phyloP scores from a whole-genome alignment of 2,797 vertebrate species.

The Steatocranus sp. region DNA sequence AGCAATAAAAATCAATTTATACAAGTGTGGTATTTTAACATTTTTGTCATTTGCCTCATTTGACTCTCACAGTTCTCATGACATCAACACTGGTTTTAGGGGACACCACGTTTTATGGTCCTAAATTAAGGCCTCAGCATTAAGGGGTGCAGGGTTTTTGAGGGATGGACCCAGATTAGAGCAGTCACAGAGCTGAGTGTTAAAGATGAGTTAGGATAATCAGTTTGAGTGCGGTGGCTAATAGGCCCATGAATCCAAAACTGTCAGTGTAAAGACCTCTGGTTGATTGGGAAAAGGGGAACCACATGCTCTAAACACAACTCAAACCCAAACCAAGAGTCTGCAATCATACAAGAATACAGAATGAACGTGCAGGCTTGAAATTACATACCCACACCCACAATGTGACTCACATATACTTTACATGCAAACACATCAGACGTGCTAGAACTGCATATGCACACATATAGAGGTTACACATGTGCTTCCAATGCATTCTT shows the following conservation, averaged over 20 bases:
- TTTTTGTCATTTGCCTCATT: slow-evolving; percentile 3
- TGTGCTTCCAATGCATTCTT: slow-evolving; percentile 7
- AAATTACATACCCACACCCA: background rate
- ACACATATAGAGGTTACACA: background rate
- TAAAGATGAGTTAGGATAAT: slow-evolving; percentile 25
- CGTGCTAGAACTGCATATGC: background rate
- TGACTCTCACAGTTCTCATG: slow-evolving; percentile 13
- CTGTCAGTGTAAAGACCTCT: slow-evolving; percentile 3
- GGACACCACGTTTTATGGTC: slow-evolving; percentile 15
- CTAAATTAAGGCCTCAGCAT: background rate
- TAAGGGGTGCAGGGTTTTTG: background rate
- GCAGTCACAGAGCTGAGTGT: background rate
- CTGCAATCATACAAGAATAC: background rate
- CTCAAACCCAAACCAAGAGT: background rate
- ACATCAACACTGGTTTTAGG: slow-evolving; percentile 4
- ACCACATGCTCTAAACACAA: background rate
- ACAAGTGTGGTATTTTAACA: background rate
- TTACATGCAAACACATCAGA: background rate
- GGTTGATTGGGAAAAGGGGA: slow-evolving; percentile 24
- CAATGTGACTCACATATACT: background rate
- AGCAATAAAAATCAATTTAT: background rate
- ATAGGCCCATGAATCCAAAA: background rate
- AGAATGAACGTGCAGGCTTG: background rate
- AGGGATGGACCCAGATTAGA: slow-evolving; percentile 26
- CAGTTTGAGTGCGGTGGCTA: slow-evolving; percentile 2